Percentiles rank a stretch among this genome's conserved stretches.
Conservation (phyloP, 2,113 vertebrate species). For the Piprites chloris region DNA sequence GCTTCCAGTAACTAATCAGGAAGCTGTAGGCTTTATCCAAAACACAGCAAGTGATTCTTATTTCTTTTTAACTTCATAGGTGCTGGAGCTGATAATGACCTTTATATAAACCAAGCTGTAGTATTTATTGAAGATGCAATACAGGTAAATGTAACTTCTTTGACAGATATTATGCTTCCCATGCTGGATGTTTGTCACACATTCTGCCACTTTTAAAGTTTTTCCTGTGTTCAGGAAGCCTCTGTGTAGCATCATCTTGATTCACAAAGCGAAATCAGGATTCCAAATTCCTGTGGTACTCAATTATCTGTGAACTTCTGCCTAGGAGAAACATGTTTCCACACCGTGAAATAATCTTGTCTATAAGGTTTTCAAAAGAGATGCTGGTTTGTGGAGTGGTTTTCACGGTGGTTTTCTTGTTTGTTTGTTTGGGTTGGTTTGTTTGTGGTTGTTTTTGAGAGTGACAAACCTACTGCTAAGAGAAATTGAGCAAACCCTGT, state of each 20-base stretch:
- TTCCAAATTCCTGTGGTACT: neutral
- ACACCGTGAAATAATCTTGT: neutral
- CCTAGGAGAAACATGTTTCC: neutral
- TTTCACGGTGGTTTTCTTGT: neutral
- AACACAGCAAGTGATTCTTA: neutral
- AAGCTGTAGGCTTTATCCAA: neutral
- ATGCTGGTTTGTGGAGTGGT: neutral
- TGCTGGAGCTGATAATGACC: conserved; percentile 32
- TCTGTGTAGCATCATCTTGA: neutral
- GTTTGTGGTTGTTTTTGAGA: neutral
- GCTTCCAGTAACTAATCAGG: neutral
- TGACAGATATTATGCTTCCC: neutral
- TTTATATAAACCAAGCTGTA: conserved; percentile 85
- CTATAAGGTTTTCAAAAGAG: neutral
- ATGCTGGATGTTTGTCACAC: neutral
- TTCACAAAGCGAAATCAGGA: neutral
- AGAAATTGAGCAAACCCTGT: neutral
- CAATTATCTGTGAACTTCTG: neutral
- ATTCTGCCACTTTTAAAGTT: neutral
- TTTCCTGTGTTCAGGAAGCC: neutral
- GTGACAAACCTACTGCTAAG: neutral
- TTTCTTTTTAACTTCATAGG: conserved; percentile 29
- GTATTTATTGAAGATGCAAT: conserved; percentile 95
- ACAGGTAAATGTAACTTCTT: conserved; percentile 71
- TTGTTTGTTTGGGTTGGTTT: neutral